Percentiles rank a stretch among this genome's conserved stretches.
These are phyloP conservation scores for Ormyrus thymus DNA, from an alignment of 2,888 invertebrate species.

Conservation along the genomic window DNA sequence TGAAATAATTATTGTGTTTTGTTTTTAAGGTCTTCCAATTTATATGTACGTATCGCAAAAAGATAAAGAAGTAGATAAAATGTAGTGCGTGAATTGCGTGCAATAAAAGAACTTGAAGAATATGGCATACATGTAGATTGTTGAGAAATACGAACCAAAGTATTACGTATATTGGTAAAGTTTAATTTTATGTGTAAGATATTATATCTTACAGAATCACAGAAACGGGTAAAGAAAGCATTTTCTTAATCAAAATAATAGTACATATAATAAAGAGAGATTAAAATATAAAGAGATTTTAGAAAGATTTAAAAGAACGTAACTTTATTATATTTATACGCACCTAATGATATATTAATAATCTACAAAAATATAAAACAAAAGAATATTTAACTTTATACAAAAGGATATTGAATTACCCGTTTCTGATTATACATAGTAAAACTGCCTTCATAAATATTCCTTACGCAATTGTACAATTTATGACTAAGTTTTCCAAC, in stretches of 20 bases:
- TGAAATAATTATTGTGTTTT: constrained; percentile 18
- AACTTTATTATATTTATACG: not conserved
- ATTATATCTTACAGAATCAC: constrained; percentile 5
- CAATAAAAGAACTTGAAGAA: constrained; percentile 41
- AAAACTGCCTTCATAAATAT: constrained; percentile 34
- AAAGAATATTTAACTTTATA: not conserved
- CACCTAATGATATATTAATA: not conserved
- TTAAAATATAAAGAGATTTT: not conserved
- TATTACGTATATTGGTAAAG: constrained; percentile 47
- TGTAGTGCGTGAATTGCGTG: constrained; percentile 21
- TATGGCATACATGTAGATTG: constrained; percentile 47
- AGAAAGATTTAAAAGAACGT: not conserved
- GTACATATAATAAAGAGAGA: not conserved
- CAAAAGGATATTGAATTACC: not conserved
- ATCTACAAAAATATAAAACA: not conserved
- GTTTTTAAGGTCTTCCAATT: constrained; percentile 42
- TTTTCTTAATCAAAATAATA: not conserved
- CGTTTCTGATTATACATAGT: constrained; percentile 32
- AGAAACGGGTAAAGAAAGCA: constrained; percentile 40
- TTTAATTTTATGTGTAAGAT: constrained; percentile 22
- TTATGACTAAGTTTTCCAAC: constrained; percentile 29
- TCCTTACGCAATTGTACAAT: constrained; percentile 47
- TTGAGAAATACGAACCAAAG: constrained; percentile 54
- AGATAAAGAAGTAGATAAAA: constrained; percentile 1
- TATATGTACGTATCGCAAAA: constrained; percentile 1